Conservation (phyloP, 2,797 vertebrate species). For the Peromyscus nudipes region DNA sequence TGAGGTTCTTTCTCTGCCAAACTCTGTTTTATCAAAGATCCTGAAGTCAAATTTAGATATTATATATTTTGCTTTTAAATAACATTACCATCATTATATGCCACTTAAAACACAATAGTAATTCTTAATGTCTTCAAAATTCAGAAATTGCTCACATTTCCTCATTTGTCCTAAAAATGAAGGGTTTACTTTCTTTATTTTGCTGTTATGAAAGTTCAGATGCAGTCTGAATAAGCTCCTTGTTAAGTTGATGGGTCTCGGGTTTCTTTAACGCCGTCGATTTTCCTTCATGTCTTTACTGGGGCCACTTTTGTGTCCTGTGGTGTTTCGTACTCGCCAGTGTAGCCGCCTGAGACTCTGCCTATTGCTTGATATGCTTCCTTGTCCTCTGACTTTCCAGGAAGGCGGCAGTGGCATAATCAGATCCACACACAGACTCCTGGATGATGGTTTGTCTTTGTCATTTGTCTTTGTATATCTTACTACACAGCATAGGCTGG, state of each 20-base stretch:
- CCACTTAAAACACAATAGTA: not conserved
- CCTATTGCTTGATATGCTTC: not conserved
- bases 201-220: slow-evolving; percentile 33
- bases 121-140: slow-evolving; percentile 39
- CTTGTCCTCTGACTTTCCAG: not conserved
- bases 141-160: slow-evolving; percentile 32
- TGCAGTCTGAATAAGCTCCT: not conserved
- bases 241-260: not conserved
- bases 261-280: not conserved
- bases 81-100: not conserved
- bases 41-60: not conserved
- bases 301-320: not conserved
- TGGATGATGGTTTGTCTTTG: not conserved
- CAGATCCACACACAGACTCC: not conserved
- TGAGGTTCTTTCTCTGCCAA: not conserved
- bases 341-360: not conserved
- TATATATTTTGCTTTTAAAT: not conserved
- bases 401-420: not conserved
- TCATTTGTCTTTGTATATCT: not conserved
- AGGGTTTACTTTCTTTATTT: slow-evolving; percentile 18
- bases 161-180: slow-evolving; percentile 32
- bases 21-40: not conserved
- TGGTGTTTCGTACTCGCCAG: not conserved
- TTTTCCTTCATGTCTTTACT: not conserved
- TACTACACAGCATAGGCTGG: not conserved